Evolutionary conservation across 2,113 vertebrate genomes (phyloP).

Genomic region (Mobula birostris): DNA sequence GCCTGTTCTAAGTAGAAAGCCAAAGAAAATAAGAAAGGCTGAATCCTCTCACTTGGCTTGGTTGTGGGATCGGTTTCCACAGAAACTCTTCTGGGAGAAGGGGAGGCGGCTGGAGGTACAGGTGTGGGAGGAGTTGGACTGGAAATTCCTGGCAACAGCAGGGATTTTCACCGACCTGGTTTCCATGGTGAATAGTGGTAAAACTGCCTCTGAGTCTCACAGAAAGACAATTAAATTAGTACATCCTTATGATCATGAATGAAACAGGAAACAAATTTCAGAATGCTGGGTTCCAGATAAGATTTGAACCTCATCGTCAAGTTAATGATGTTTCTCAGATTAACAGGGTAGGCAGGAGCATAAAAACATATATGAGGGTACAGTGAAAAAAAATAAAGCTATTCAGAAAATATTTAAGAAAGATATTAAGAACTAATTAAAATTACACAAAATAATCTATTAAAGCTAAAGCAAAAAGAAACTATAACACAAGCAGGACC

Average conservation of each 20-base stretch:
- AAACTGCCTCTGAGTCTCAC: neutral
- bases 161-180: neutral
- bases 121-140: neutral
- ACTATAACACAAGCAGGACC: neutral
- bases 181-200: neutral
- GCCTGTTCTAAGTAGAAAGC: neutral
- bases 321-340: neutral
- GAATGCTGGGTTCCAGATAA: neutral
- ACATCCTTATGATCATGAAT: too few relatives aligned
- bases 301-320: neutral
- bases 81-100: neutral
- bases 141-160: neutral
- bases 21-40: neutral
- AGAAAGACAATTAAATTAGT: too few relatives aligned
- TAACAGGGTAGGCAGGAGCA: neutral
- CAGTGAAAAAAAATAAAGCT: constrained; percentile 3
- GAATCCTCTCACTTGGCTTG: neutral
- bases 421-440: constrained; percentile 11
- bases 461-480: neutral
- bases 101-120: neutral
- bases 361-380: neutral
- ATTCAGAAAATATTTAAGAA: neutral
- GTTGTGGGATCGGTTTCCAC: too few relatives aligned
- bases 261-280: neutral
- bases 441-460: neutral